Evolutionary conservation across 2,888 invertebrate genomes (phyloP).

Genomic region (Charanyca ferruginea): DNA sequence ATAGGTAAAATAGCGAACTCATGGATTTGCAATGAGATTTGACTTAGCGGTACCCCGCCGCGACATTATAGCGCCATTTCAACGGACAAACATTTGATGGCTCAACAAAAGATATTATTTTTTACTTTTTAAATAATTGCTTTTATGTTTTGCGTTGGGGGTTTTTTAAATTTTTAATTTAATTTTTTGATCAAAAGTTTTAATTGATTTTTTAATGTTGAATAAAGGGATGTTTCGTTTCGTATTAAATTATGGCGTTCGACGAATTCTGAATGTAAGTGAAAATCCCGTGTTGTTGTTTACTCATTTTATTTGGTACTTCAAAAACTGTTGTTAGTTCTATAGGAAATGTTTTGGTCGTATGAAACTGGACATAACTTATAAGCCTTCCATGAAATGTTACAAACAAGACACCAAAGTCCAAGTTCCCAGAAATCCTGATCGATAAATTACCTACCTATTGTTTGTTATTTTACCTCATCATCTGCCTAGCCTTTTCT

Average conservation of each 20-base stretch:
- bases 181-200: constrained; percentile 63
- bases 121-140: too few species aligned
- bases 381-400: not conserved
- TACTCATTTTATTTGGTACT: constrained; percentile 21
- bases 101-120: too few species aligned
- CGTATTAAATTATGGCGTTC: constrained; percentile 31
- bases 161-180: too few species aligned
- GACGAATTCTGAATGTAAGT: constrained; percentile 9
- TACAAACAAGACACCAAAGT: not conserved
- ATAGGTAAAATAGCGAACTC: too few species aligned
- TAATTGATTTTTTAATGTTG: constrained; percentile 56
- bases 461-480: not conserved
- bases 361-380: constrained; percentile 5
- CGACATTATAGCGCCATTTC: too few species aligned
- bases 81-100: too few species aligned
- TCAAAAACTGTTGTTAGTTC: not conserved
- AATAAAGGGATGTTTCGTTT: constrained; percentile 28
- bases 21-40: too few species aligned
- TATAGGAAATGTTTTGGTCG: not conserved
- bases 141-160: too few species aligned
- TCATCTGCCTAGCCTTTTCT: too few species aligned
- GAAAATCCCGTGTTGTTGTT: constrained; percentile 17
- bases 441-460: not conserved
- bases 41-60: too few species aligned
- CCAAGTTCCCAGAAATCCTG: not conserved